Evolutionary conservation across 2,113 vertebrate genomes (phyloP), one percentile per base, ranked within the genome.

Genomic region (Muscicapa adusta): DNA sequence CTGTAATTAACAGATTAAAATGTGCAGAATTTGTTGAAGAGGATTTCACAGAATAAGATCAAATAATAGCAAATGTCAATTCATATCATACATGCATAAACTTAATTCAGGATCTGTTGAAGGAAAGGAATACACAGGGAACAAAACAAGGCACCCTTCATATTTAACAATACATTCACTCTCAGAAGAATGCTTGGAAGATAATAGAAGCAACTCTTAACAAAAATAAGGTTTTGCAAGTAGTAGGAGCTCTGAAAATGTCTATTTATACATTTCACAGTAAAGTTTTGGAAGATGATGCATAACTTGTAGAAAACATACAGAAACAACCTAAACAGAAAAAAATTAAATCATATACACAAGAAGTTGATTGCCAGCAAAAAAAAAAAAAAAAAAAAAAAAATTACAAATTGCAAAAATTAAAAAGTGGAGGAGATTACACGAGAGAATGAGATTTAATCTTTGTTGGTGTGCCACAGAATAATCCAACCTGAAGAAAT

Each of bases 1-100:
- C 29, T 91, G n/a, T 88, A 85, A 89, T 73, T 94, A 92, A 82
- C 18, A 87, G 34, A 95, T 79, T 78, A 82, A 94, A 82, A 72
- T 34, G 24, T 66, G 18, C 48, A 85, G 53, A 86, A 63, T 85
- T 91, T 75, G 14, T 23, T 87, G 62, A 82, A 82, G 36, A 77
- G 4, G 8, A 70, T 54, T 91, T 75, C 36, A 82, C 51, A 47
- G 54, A 76, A 72, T 92, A 70, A 68, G 36, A 57, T 45, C 31
- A 84, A 93, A 58, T 73, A 67, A 83, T 25, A 93, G 22, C 40
- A 83, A 85, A 79, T 58, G 20, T 61, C 67, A 65, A 12, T 72
- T 50, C 33, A 16, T 45, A 42, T 65, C n/a, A 82, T 51, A 29
- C 13, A 28, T 19, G 18, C n/a, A 61, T 0, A 0, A 53, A 48